Conservation (phyloP, 2,888 invertebrate species). For the Odontothrips loti region DNA sequence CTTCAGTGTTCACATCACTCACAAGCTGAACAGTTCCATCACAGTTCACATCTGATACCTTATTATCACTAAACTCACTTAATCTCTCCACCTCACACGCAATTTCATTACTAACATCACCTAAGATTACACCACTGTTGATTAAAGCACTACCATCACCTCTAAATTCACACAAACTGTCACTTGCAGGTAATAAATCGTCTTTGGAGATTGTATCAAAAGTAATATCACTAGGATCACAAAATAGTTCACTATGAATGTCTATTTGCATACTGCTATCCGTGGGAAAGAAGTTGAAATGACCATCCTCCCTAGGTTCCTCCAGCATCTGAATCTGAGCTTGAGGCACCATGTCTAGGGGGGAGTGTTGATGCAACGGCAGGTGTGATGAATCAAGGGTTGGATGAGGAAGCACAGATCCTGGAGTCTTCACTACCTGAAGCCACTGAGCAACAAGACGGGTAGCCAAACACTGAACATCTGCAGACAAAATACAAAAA, state of each 20-base stretch:
- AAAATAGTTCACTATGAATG: neutral
- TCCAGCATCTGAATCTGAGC: neutral
- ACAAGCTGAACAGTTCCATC: slow-evolving; percentile 38
- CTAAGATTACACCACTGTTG: neutral
- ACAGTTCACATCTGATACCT: neutral
- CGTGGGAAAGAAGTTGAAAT: neutral
- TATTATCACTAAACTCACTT: neutral
- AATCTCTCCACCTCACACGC: neutral
- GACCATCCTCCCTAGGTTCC: neutral
- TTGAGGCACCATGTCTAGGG: slow-evolving; percentile 3
- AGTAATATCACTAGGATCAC: slow-evolving; percentile 8
- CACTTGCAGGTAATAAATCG: slow-evolving; percentile 1
- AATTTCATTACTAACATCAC: neutral
- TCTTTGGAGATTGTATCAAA: slow-evolving; percentile 14
- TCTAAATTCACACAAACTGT: neutral
- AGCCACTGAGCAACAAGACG: slow-evolving; percentile 87
- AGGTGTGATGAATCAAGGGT: slow-evolving; percentile 43
- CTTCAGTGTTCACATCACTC: slow-evolving; percentile 35
- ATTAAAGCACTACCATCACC: neutral
- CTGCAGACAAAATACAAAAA: slow-evolving; percentile 50
- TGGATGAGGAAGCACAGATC: slow-evolving; percentile 43
- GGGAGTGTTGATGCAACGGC: neutral
- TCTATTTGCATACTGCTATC: neutral
- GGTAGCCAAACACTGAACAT: slow-evolving; percentile 69
- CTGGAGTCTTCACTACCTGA: slow-evolving; percentile 71